Percentiles rank a stretch among this genome's conserved stretches.
These are phyloP conservation scores for Ariopsis seemanni DNA, from an alignment of 2,113 vertebrate species.

Conservation along the genomic window DNA sequence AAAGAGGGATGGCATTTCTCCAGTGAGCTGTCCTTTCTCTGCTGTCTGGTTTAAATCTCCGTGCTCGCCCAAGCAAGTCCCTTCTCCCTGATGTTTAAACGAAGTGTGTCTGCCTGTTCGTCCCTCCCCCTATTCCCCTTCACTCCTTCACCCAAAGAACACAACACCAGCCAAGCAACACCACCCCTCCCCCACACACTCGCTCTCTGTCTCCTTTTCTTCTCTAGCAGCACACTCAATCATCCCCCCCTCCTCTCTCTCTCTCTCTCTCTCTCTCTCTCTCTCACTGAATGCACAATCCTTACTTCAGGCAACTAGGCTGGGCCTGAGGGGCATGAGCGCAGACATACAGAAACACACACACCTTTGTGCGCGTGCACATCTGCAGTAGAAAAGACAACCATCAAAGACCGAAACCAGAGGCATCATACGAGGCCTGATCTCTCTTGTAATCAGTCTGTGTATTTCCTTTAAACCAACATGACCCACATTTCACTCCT, in stretches of 20 bases:
- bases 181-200: constrained; percentile 55
- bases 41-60: constrained; percentile 30
- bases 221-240: constrained; percentile 71
- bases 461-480: constrained; percentile 3
- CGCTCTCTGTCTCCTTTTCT: constrained; percentile 59
- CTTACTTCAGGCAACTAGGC: constrained; percentile 60
- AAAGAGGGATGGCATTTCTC: constrained; percentile 8
- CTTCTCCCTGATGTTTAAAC: constrained; percentile 27
- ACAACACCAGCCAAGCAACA: constrained; percentile 61
- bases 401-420: constrained; percentile 41
- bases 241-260: constrained; percentile 53
- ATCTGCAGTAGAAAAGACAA: constrained; percentile 67
- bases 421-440: neutral
- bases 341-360: constrained; percentile 45
- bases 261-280: constrained; percentile 14
- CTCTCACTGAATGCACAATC: constrained; percentile 76
- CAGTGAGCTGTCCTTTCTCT: constrained; percentile 22
- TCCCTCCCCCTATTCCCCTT: constrained; percentile 45
- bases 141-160: constrained; percentile 58
- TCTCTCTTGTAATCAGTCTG: neutral
- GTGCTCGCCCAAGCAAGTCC: constrained; percentile 33
- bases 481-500: constrained; percentile 25
- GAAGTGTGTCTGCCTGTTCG: constrained; percentile 44
- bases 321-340: constrained; percentile 61
- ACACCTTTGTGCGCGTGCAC: constrained; percentile 60